Conservation (phyloP, 2,888 invertebrate genomes). For the Drosophila kuntzei region DNA sequence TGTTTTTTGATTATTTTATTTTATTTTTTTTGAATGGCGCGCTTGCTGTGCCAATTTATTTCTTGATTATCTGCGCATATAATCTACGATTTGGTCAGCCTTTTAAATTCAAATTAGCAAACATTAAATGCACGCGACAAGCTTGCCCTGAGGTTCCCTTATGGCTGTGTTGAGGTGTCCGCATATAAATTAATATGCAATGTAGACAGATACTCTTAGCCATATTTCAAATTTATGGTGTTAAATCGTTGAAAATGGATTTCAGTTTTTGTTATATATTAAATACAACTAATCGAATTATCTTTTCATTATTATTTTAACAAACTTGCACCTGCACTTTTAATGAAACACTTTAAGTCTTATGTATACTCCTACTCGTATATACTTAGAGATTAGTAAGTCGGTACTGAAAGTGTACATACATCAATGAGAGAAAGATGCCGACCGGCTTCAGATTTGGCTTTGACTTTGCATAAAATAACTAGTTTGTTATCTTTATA, state of each 20-base stretch:
- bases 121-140: constrained; percentile 74
- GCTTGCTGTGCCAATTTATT: constrained; percentile 72
- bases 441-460: constrained; percentile 49
- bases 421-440: constrained; percentile 22
- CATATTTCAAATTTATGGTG: constrained; percentile 8
- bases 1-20: constrained; percentile 35
- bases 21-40: constrained; percentile 26
- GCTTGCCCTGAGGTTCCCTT: constrained; percentile 8
- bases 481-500: constrained; percentile 44
- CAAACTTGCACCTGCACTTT: constrained; percentile 56
- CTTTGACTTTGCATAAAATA: constrained; percentile 29
- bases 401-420: constrained; percentile 21
- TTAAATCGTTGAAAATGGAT: constrained; percentile 33
- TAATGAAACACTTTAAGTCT: constrained; percentile 8
- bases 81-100: constrained; percentile 71
- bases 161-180: neutral
- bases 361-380: neutral
- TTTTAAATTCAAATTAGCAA: constrained; percentile 78
- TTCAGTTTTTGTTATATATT: constrained; percentile 19
- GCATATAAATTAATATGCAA: constrained; percentile 10
- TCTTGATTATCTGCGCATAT: constrained; percentile 68
- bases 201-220: constrained; percentile 10
- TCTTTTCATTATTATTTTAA: constrained; percentile 23
- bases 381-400: constrained; percentile 8
- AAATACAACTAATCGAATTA: neutral